Evolutionary conservation across 2,797 vertebrate genomes (phyloP), one percentile per base, ranked within the genome.

Genomic region (Acanthiza pusilla): DNA sequence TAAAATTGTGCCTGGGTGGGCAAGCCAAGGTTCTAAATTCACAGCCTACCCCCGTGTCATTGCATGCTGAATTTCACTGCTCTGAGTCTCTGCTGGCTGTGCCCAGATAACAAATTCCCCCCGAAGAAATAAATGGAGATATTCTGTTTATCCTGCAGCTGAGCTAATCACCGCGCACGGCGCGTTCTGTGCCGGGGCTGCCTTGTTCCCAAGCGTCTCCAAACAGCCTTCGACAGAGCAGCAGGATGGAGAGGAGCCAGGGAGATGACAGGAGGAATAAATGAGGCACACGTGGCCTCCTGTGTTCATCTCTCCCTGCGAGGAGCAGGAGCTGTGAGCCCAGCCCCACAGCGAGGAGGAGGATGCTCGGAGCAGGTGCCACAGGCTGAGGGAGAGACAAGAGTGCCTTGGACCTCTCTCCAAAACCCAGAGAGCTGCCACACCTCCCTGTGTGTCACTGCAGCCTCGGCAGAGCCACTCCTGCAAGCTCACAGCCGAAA

Each of bases 111-210:
- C 1, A 0, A 78, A 89, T 77, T 65, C 66, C 57, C 60, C 53
- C 61, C 61, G 29, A 87, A 58, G 40, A 60, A 62, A 88, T 15
- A 11, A 79, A 38, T 4, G 26, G 68, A 55, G 82, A 43, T 60
- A 10, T 4, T 21, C 53, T 86, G 86, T 95, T 92, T 71, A 82
- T 94, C 92, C 90, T 82, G 78, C 80, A 93, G 51, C 88, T 61
- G 67, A 19, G 73, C 84, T 79, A 42, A 34, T 83, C 91, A 22
- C 63, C 0, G 81, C 25, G 53, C 94, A 76, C 27, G 4, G 74
- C 18, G 6, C 40, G n/a, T 86, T 22, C 89, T 36, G 82, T 84
- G 91, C 95, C 50, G 13, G 88, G 42, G 43, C 76, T 30, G 89
- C 91, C 83, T 92, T 91, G 7, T 43, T 81, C 88, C 86, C 80